Evolutionary conservation across 2,113 vertebrate genomes (phyloP), one percentile per base, ranked within the genome.

Genomic region (Corythornis vintsioides): DNA sequence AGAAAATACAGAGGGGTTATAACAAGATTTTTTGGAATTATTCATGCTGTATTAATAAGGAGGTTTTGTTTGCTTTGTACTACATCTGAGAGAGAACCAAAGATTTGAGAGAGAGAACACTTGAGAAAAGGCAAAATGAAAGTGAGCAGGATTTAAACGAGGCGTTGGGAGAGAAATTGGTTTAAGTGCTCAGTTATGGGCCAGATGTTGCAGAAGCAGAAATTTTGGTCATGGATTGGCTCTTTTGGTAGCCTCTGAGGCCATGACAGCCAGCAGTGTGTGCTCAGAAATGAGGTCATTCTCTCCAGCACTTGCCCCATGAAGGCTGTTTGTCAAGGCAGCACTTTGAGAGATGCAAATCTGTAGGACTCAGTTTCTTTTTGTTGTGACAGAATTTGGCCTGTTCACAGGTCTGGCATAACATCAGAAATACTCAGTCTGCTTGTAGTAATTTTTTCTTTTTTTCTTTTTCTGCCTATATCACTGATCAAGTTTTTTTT

Each of bases 381-480:
- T 35, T 81, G 72, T 59, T 14, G 1, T 60, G 64, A 55, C 71
- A 56, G 29, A 83, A 57, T 59, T 8, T 78, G 43, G 52, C 24
- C 61, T 75, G 26, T 69, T 79, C 31, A 26, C 11, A 13, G 53
- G 59, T 81, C 55, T 77, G 79, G 43, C n/a, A 24, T 11, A 45
- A 24, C 28, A 55, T 75, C 77, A 84, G 42, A 86, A 88, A 38
- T 61, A 10, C 20, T 60, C n/a, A 9, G 12, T 66, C 28, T 77
- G 48, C 47, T 26, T 53, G 60, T 56, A 40, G n/a, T 19, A 33
- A 5, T 52, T 52, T 26, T 15, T 15, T 13, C 6, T 14, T 21
- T 29, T n/a, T 59, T 3, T 24, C 13, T 24, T 10, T 20, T 5
- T 1, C 10, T 5, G 1, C 9, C 16, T 0, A 0, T 84, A 17